phyloP scores from a whole-genome alignment of 92 coral and sea anemone genomes.

The Ricordea florida region DNA sequence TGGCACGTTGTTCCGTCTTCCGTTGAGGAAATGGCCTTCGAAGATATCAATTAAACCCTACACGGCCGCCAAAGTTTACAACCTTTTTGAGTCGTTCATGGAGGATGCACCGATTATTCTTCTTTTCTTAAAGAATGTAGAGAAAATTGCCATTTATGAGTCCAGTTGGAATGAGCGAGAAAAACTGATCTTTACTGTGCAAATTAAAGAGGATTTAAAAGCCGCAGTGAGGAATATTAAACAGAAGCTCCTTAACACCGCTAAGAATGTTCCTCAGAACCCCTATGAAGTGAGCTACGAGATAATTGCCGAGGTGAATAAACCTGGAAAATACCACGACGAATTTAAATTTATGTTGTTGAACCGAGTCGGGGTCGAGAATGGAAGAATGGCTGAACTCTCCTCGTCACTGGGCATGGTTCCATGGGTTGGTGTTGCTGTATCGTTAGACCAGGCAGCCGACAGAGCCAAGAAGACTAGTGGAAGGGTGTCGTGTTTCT shows the following conservation, averaged over 20 bases:
- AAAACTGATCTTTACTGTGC: slow-evolving; percentile 63
- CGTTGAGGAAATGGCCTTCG: slow-evolving; percentile 93
- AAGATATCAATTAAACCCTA: slow-evolving; percentile 85
- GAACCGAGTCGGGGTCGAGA: slow-evolving; percentile 81
- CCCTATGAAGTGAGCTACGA: slow-evolving; percentile 85
- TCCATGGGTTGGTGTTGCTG: slow-evolving; percentile 97
- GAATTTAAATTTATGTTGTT: slow-evolving; percentile 74
- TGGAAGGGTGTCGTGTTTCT: slow-evolving; percentile 88
- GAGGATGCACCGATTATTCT: slow-evolving; percentile 84
- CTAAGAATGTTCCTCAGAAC: slow-evolving; percentile 28
- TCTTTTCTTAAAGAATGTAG: slow-evolving; percentile 82
- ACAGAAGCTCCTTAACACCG: slow-evolving; percentile 56
- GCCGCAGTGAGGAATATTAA: slow-evolving; percentile 62
- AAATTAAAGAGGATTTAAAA: slow-evolving; percentile 65
- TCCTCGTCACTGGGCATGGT: slow-evolving; percentile 67
- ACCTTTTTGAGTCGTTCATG: slow-evolving; percentile 84
- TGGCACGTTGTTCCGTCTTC: slow-evolving; percentile 95
- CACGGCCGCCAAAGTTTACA: slow-evolving; percentile 68
- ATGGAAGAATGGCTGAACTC: slow-evolving; percentile 60
- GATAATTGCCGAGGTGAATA: slow-evolving; percentile 57
- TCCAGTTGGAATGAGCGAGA: slow-evolving; percentile 78
- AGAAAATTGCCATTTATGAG: slow-evolving; percentile 72
- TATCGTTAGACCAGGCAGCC: slow-evolving; percentile 42
- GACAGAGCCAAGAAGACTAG: slow-evolving; percentile 25
- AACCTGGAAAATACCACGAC: slow-evolving; percentile 39